Percentiles rank a stretch among this genome's conserved stretches.
Conservation (phyloP, 1,140 invertebrate genomes). For the Bathynomus jamesi region DNA sequence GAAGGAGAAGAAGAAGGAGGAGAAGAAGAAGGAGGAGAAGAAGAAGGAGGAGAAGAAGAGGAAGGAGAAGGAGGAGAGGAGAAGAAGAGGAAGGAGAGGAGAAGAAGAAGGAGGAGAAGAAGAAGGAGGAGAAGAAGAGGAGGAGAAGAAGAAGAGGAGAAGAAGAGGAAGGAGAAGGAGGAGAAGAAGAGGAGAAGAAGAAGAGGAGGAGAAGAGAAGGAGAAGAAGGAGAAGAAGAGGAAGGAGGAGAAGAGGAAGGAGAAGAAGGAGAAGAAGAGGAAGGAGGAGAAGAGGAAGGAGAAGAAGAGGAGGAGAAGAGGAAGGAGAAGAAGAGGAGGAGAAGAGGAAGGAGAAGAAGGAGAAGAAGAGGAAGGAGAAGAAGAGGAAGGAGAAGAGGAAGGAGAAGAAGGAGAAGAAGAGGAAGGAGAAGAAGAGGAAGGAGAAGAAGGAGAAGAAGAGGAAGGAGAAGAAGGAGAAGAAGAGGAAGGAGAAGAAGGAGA, state of each 20-base stretch:
- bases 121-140: too few species aligned
- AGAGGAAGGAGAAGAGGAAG: background rate
- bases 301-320: background rate
- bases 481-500: background rate
- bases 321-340: background rate
- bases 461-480: too few species aligned
- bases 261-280: background rate
- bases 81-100: too few species aligned
- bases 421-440: background rate
- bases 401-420: background rate
- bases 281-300: too few species aligned
- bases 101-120: too few species aligned
- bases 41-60: too few species aligned
- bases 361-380: background rate
- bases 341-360: background rate
- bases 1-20: too few species aligned
- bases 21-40: too few species aligned
- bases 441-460: background rate
- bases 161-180: constrained; percentile 48
- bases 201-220: background rate
- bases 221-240: background rate
- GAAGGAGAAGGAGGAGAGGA: too few species aligned
- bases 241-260: background rate
- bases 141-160: too few species aligned
- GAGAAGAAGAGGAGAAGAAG: background rate